Conservation (phyloP, 2,113 vertebrate species). For the Oncorhynchus keta region DNA sequence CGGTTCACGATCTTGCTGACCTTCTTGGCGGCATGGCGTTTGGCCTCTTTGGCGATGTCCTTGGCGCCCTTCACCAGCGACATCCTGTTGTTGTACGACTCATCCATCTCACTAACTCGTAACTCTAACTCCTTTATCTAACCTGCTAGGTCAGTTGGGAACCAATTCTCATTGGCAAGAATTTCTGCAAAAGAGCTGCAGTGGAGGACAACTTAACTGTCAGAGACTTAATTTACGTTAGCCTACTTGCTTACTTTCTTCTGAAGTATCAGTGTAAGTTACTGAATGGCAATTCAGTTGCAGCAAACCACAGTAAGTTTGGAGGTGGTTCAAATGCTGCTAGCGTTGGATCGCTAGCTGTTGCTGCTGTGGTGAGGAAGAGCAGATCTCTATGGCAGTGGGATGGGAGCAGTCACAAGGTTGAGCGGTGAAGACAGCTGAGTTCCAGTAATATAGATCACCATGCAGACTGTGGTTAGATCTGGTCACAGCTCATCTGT, state of each 20-base stretch:
- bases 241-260: too few species aligned
- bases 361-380: background rate
- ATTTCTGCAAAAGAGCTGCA: too few species aligned
- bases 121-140: too few species aligned
- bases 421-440: background rate
- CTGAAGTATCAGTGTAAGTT: background rate
- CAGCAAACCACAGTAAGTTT: background rate
- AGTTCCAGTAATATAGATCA: background rate
- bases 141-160: background rate
- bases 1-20: slow-evolving; percentile 82
- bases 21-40: slow-evolving; percentile 87
- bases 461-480: background rate
- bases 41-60: slow-evolving; percentile 93
- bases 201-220: background rate
- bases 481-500: background rate
- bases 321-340: background rate
- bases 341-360: too few species aligned
- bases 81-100: slow-evolving; percentile 86
- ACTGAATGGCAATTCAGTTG: background rate
- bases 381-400: background rate
- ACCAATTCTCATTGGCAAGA: background rate
- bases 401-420: background rate
- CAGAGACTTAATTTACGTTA: background rate
- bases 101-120: slow-evolving; percentile 83
- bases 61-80: slow-evolving; percentile 91